Conservation (phyloP, 2,113 vertebrate genomes). For the Lampris incognitus region DNA sequence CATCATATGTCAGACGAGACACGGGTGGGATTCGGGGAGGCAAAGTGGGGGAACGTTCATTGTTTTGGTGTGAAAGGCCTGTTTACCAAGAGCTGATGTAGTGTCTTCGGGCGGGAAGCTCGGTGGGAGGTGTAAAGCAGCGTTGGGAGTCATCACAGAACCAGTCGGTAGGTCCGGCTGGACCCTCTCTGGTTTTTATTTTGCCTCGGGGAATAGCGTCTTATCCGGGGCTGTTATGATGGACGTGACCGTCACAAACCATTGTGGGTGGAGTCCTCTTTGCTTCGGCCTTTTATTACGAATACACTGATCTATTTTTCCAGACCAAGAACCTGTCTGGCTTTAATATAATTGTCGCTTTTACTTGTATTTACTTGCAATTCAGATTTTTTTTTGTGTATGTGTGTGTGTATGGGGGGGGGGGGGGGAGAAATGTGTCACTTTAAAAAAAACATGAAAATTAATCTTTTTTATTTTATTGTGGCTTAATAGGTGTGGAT, state of each 20-base stretch:
- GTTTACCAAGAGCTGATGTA: neutral
- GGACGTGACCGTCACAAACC: constrained; percentile 34
- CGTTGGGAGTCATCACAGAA: neutral
- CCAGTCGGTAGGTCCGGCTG: neutral
- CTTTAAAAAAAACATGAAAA: constrained; percentile 15
- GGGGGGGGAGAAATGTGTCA: constrained; percentile 15
- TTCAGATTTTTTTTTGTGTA: constrained; percentile 46
- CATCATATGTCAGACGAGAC: constrained; percentile 17
- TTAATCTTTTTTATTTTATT: constrained; percentile 27
- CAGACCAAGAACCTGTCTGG: constrained; percentile 21
- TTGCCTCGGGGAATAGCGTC: neutral
- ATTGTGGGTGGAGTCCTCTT: neutral
- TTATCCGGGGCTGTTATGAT: neutral
- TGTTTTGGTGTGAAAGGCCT: neutral
- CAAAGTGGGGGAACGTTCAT: constrained; percentile 1
- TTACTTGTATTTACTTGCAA: constrained; percentile 45
- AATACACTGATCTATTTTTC: constrained; percentile 12
- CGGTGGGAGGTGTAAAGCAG: too few species aligned
- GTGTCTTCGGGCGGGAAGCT: too few species aligned
- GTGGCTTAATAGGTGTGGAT: constrained; percentile 30
- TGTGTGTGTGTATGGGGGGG: neutral
- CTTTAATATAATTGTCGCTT: constrained; percentile 48
- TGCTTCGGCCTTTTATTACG: constrained; percentile 11
- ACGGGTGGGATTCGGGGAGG: neutral
- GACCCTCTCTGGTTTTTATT: neutral